Evolutionary conservation across 2,113 vertebrate genomes (phyloP).

Genomic region (Lepus europaeus): DNA sequence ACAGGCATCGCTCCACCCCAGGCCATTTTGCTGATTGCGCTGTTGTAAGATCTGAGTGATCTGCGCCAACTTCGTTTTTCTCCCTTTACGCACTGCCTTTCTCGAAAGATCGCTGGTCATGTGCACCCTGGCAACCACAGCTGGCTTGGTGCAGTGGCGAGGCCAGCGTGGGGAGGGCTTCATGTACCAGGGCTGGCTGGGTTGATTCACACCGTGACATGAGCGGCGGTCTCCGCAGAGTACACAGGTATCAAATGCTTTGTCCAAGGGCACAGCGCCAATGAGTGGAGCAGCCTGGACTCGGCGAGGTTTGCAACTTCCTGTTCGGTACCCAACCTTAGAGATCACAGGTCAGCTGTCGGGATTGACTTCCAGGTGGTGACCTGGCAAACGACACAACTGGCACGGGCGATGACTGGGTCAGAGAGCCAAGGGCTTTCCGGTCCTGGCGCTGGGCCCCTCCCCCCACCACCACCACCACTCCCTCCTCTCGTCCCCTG

Average conservation of each 20-base stretch:
- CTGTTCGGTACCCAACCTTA: background rate
- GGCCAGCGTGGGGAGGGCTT: background rate
- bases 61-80: background rate
- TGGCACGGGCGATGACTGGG: background rate
- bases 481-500: background rate
- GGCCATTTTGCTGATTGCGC: background rate
- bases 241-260: background rate
- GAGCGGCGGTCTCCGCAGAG: background rate
- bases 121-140: rapidly evolving
- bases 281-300: background rate
- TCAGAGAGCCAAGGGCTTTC: background rate
- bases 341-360: background rate
- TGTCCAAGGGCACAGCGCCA: background rate
- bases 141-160: background rate
- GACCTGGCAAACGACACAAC: background rate
- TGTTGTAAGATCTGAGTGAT: constrained; percentile 13
- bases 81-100: background rate
- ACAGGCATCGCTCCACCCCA: background rate
- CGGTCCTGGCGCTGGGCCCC: background rate
- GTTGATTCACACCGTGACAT: background rate
- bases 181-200: background rate
- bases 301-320: background rate
- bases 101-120: background rate
- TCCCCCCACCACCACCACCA: no score
- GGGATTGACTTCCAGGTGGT: background rate